phyloP scores from a whole-genome alignment of 2,797 vertebrate species.

The Catharus ustulatus region DNA sequence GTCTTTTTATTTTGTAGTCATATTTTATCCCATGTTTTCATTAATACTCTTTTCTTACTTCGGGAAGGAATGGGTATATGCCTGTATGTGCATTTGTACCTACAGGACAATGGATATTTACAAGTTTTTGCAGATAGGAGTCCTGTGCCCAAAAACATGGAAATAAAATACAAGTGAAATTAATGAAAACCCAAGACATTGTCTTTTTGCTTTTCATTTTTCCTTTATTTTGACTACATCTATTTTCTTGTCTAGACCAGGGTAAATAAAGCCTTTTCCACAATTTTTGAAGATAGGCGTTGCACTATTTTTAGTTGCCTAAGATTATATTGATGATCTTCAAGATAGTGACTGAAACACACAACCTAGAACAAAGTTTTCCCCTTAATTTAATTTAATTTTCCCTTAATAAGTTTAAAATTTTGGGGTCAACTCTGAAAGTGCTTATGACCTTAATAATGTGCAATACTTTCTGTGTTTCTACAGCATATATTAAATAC shows the following conservation, averaged over 20 bases:
- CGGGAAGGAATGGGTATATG: not conserved
- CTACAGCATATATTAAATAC: conserved; percentile 94
- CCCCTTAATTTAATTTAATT: not conserved
- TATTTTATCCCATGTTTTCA: not conserved
- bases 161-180: not conserved
- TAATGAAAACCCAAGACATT: not conserved
- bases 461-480: conserved; percentile 14
- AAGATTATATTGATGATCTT: not conserved
- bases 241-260: not conserved
- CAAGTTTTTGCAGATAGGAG: not conserved
- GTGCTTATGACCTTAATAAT: not conserved
- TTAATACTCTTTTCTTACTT: not conserved
- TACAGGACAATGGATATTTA: not conserved
- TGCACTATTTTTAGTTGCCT: not conserved
- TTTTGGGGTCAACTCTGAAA: not conserved
- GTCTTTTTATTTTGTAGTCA: not conserved
- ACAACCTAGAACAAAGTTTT: not conserved
- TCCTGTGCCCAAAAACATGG: not conserved
- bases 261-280: not conserved
- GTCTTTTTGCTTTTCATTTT: not conserved
- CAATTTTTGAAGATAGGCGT: not conserved
- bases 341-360: not conserved
- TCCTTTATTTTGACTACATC: not conserved
- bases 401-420: not conserved
- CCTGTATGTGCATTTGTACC: rapidly evolving